A percentile compares a stretch with the other conserved stretches of the same genome.
Evolutionary conservation across 1,140 invertebrate species (phyloP).

Genomic region (Drosophila littoralis): DNA sequence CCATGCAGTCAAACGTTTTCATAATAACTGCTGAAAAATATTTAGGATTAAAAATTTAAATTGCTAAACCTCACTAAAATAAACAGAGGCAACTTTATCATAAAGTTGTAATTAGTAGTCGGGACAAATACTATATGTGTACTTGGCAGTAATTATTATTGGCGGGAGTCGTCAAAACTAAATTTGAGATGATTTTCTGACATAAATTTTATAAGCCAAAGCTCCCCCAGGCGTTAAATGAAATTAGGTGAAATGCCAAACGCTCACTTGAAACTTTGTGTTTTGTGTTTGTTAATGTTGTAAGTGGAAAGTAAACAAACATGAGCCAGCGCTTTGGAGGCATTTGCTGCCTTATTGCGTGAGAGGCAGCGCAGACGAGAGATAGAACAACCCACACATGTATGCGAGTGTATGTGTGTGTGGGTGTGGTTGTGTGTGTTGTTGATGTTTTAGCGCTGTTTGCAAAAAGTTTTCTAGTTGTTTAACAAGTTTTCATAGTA

Average conservation of each 20-base stretch:
- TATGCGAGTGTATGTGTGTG: not conserved
- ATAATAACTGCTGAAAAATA: too few species aligned
- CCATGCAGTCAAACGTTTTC: too few species aligned
- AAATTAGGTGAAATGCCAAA: constrained; percentile 39
- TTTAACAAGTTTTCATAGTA: constrained; percentile 35
- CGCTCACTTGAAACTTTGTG: constrained; percentile 39
- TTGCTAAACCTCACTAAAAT: too few species aligned
- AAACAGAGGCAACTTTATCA: too few species aligned
- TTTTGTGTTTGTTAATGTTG: constrained; percentile 15
- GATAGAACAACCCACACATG: constrained; percentile 4
- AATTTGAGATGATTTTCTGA: not conserved
- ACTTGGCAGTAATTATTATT: too few species aligned
- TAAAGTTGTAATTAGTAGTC: too few species aligned
- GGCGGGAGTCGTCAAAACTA: not conserved
- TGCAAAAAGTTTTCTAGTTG: constrained; percentile 45
- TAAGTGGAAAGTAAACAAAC: constrained; percentile 41
- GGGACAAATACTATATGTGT: too few species aligned
- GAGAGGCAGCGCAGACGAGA: not conserved
- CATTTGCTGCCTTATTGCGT: constrained; percentile 28
- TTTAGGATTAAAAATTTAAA: too few species aligned
- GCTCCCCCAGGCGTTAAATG: constrained; percentile 2
- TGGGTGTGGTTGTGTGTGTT: not conserved
- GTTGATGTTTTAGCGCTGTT: constrained; percentile 44
- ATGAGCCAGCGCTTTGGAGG: constrained; percentile 29
- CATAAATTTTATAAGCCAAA: not conserved